These are phyloP conservation scores for Watsonalla cultraria DNA, from an alignment of 2,888 invertebrate genomes.

Conservation along the genomic window DNA sequence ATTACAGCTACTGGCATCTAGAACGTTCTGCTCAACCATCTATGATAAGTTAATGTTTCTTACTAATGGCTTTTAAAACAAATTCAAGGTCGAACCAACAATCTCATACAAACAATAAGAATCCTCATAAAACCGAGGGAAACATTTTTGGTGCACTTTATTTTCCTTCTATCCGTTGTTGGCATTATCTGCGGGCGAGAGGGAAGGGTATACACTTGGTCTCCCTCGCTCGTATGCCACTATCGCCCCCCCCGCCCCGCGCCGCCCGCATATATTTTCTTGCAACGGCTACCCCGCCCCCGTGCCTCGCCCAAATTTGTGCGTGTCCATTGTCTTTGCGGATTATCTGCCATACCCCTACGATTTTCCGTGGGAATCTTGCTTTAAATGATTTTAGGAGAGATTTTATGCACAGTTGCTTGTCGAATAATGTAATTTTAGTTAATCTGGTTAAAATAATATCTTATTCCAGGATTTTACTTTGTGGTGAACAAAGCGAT, in stretches of 20 bases:
- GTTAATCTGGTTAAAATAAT: too few relatives aligned
- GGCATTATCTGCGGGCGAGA: conserved; percentile 47
- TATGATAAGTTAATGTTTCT: conserved; percentile 13
- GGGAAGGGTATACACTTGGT: conserved; percentile 20
- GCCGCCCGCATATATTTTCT: conserved; percentile 56
- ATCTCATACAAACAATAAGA: conserved; percentile 37
- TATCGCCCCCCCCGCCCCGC: conserved; percentile 30
- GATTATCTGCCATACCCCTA: background rate
- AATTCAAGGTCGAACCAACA: conserved; percentile 42
- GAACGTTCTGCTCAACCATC: background rate
- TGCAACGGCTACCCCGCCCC: conserved; percentile 66
- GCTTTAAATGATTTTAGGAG: too few relatives aligned
- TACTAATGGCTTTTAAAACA: conserved; percentile 18
- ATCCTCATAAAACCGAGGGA: conserved; percentile 41
- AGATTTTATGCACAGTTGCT: too few relatives aligned
- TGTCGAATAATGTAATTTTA: too few relatives aligned
- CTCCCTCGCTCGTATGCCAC: conserved; percentile 30
- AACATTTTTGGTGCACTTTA: conserved; percentile 62
- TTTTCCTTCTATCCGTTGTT: conserved; percentile 55
- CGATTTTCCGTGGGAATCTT: background rate
- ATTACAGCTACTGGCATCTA: background rate
- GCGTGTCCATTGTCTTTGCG: conserved; percentile 50
- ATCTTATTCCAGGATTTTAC: too few relatives aligned
- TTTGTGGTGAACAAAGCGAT: too few relatives aligned
- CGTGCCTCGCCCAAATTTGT: conserved; percentile 51